phyloP scores from a whole-genome alignment of 1,140 invertebrate genomes.

The Aplysia californica region DNA sequence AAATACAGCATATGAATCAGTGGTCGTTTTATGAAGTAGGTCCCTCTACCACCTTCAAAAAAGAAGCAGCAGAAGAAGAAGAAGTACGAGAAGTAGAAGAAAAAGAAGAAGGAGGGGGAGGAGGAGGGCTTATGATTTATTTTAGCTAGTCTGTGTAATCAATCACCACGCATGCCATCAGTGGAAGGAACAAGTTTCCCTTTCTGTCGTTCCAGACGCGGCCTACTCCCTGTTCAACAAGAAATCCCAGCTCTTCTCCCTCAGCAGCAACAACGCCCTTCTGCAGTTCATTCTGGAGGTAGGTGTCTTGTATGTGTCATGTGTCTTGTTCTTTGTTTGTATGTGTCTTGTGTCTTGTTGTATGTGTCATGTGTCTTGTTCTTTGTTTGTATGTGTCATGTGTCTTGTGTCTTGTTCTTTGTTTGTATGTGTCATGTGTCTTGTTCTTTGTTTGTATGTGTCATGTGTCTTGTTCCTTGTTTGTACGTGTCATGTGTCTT shows the following conservation, averaged over 20 bases:
- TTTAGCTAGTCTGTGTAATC: too few relatives aligned
- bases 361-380: background rate
- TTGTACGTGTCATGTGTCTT: too few relatives aligned
- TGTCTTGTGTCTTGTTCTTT: background rate
- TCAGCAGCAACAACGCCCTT: conserved; percentile 90
- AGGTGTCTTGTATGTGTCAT: too few relatives aligned
- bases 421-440: background rate
- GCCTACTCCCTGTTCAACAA: conserved; percentile 89
- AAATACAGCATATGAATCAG: too few relatives aligned
- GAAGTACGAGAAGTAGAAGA: background rate
- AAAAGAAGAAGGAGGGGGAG: background rate
- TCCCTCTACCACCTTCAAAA: too few relatives aligned
- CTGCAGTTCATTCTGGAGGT: conserved; percentile 84
- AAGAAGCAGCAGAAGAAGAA: background rate
- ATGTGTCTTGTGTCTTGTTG: background rate
- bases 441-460: background rate
- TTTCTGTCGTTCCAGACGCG: conserved; percentile 62
- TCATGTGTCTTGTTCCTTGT: too few relatives aligned
- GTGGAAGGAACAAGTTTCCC: too few relatives aligned
- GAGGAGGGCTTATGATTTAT: background rate
- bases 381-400: background rate
- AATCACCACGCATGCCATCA: too few relatives aligned
- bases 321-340: background rate
- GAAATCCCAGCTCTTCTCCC: conserved; percentile 85
- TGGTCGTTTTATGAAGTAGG: too few relatives aligned